phyloP scores from a whole-genome alignment of 1,140 invertebrate species.

The Tachypleus tridentatus region DNA sequence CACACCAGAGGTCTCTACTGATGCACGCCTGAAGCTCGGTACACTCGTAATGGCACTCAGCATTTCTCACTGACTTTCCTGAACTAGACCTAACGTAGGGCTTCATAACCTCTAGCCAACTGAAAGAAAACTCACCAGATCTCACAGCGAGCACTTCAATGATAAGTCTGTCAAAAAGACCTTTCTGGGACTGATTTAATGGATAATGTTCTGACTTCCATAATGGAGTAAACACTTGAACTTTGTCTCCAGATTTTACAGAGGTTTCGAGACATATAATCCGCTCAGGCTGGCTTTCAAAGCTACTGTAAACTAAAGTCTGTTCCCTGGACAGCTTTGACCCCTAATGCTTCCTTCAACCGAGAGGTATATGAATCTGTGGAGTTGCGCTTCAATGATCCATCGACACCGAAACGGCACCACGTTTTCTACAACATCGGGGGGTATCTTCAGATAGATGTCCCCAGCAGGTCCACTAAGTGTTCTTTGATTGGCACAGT shows the following conservation, averaged over 20 bases:
- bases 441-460: too few species aligned
- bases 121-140: conserved; percentile 50
- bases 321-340: conserved; percentile 35
- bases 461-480: too few species aligned
- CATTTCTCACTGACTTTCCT: conserved; percentile 39
- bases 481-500: too few species aligned
- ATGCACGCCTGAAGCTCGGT: conserved; percentile 78
- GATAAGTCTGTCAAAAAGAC: conserved; percentile 38
- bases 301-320: too few species aligned
- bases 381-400: conserved; percentile 20
- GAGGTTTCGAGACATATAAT: too few species aligned
- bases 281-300: too few species aligned
- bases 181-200: too few species aligned
- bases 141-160: conserved; percentile 62
- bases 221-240: too few species aligned
- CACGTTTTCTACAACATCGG: not conserved
- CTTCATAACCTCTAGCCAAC: conserved; percentile 69
- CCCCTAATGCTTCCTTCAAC: conserved; percentile 55
- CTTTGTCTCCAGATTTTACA: too few species aligned
- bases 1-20: conserved; percentile 72
- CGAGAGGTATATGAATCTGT: conserved; percentile 22
- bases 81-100: conserved; percentile 24
- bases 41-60: conserved; percentile 60
- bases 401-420: conserved; percentile 20
- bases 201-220: too few species aligned